Evolutionary conservation across 1,140 invertebrate species (phyloP), one percentile per base, ranked within the genome.

Genomic region (Lepidurus packardi): DNA sequence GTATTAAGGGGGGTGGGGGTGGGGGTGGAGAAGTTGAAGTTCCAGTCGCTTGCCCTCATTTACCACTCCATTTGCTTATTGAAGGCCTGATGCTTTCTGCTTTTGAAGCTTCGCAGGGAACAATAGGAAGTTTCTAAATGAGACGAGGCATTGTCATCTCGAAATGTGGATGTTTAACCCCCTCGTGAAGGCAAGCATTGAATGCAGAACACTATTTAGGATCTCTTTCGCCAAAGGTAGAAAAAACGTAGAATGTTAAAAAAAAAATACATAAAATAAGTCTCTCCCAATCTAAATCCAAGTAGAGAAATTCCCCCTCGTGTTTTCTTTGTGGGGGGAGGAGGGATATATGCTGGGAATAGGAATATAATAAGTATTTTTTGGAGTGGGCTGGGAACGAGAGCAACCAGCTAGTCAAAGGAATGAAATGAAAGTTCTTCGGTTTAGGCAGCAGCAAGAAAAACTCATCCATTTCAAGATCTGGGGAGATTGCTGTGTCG

Each of bases 211-310:
- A 21, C 21, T 65, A 65, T 65, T 65, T 65, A 21, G 53, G 21
- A n/a, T 21, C 21, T 21, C 13, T 21, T 65, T 65, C 53, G 21
- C 53, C 5, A 65, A 65, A 21, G 53, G 34, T 34, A 34, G 2
- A n/a, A 65, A 65, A 65, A 65, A 65, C 53, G 53, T 65, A 65
- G 53, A 65, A 65, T 65, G n/a, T 65, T n/a, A 65, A 65, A 65
- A 65, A 65, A n/a, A n/a, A 65, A 65, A 65, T 65, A 65, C n/a
- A 21, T n/a, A 65, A 65, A 21, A 9, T 13, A 65, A 65, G 53
- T 65, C 13, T 65, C 53, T 65, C 53, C 53, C 53, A 65, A 65
- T 65, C 53, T 21, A 21, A 65, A 65, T 21, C 53, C 53, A 65
- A 16, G 16, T 21, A 65, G 21, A 65, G 53, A 21, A 65, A 7